These are phyloP conservation scores for Busseola fusca DNA, from an alignment of 2,888 invertebrate species.

Conservation along the genomic window DNA sequence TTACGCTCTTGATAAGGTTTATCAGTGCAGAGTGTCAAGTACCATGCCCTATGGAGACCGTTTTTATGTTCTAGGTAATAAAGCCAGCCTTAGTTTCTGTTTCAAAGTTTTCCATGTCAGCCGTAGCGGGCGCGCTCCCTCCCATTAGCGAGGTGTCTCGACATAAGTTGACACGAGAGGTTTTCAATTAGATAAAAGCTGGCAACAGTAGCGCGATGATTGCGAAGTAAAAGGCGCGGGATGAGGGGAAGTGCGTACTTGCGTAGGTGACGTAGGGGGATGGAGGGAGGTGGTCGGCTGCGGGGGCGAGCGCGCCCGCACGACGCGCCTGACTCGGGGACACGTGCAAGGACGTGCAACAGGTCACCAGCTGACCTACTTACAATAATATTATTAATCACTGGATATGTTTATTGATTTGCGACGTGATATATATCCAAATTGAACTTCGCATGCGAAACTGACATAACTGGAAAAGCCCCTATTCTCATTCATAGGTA, in stretches of 20 bases:
- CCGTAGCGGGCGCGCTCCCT: conserved; percentile 11
- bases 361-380: conserved; percentile 79
- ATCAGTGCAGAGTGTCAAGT: conserved; percentile 61
- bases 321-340: conserved; percentile 48
- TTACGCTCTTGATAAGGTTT: conserved; percentile 70
- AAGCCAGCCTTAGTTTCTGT: conserved; percentile 11
- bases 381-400: conserved; percentile 67
- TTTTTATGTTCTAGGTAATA: conserved; percentile 33
- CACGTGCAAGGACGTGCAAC: conserved; percentile 76
- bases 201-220: conserved; percentile 56
- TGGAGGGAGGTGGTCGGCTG: conserved; percentile 20
- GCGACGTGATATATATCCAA: conserved; percentile 4
- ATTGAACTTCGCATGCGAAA: neutral
- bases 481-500: neutral
- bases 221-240: conserved; percentile 57
- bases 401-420: conserved; percentile 59
- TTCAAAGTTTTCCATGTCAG: conserved; percentile 41
- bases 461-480: conserved; percentile 12
- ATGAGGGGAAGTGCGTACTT: conserved; percentile 50
- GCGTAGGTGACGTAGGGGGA: conserved; percentile 48
- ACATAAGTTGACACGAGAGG: conserved; percentile 53
- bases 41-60: neutral
- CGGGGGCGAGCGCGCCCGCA: conserved; percentile 20
- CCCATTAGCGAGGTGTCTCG: conserved; percentile 41
- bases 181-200: conserved; percentile 61